Conservation (phyloP, 2,113 vertebrate genomes). For the Prochilodus magdalenae region DNA sequence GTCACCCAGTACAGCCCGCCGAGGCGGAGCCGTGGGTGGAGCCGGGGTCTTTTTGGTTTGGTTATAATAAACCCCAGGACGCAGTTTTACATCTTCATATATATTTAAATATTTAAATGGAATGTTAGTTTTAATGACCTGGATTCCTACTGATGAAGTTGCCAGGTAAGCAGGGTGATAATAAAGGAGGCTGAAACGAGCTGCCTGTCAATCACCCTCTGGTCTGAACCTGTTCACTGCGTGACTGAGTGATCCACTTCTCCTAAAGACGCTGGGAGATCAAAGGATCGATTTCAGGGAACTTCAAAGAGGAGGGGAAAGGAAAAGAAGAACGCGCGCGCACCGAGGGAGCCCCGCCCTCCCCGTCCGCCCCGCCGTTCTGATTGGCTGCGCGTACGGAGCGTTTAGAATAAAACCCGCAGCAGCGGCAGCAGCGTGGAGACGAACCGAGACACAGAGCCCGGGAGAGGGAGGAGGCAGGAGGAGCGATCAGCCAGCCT, state of each 20-base stretch:
- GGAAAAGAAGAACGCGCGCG: background rate
- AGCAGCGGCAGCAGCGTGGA: conserved; percentile 33
- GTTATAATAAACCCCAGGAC: no score
- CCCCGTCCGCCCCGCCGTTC: conserved; percentile 61
- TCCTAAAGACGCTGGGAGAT: background rate
- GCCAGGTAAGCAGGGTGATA: no score
- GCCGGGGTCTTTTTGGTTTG: no score
- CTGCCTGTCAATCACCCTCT: no score
- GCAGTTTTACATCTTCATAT: no score
- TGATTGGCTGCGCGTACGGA: conserved; percentile 68
- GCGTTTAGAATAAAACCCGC: conserved; percentile 67
- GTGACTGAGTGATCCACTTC: background rate
- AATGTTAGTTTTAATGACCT: no score
- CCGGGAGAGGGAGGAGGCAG: background rate
- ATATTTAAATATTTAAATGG: no score
- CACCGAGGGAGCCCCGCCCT: conserved; percentile 47
- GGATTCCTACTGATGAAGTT: no score
- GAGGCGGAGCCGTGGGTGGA: no score
- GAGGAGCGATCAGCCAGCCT: no score
- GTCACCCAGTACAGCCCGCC: no score
- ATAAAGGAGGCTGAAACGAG: no score
- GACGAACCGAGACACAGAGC: background rate
- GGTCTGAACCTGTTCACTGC: background rate
- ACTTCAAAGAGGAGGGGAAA: conserved; percentile 12
- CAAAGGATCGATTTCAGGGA: conserved; percentile 7